These are phyloP conservation scores for Cairina moschata DNA, from an alignment of 2,113 vertebrate genomes.

Conservation along the genomic window DNA sequence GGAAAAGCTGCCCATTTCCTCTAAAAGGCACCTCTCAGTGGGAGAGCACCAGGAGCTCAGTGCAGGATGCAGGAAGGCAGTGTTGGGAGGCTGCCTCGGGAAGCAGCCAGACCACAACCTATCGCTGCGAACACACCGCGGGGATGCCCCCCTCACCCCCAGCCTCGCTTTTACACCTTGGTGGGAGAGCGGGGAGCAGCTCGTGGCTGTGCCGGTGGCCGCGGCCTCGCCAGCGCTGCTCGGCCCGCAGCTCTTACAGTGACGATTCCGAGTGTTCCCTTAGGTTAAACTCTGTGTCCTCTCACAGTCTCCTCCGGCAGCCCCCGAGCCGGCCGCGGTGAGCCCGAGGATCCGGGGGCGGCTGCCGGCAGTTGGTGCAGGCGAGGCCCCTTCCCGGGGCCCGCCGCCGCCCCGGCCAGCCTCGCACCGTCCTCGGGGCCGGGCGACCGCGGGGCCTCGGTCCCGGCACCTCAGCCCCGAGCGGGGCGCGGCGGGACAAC, in stretches of 20 bases:
- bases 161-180: background rate
- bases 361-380: fast-evolving
- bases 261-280: background rate
- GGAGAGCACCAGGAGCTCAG: background rate
- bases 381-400: fast-evolving
- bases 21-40: background rate
- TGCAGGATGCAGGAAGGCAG: background rate
- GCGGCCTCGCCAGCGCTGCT: background rate
- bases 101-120: background rate
- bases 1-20: background rate
- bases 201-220: background rate
- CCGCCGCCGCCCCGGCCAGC: background rate
- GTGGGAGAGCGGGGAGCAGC: background rate
- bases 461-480: background rate
- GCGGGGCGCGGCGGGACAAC: too few relatives aligned
- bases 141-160: background rate
- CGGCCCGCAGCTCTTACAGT: background rate
- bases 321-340: background rate
- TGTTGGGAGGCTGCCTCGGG: background rate
- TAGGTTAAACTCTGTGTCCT: background rate
- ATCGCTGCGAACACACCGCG: background rate
- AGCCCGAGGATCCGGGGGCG: background rate
- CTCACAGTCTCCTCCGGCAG: background rate
- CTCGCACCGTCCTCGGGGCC: background rate
- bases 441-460: background rate